A percentile compares a stretch with the other conserved stretches of the same genome.
phyloP scores from a whole-genome alignment of 2,888 invertebrate genomes.

The Polymixis flavicincta region DNA sequence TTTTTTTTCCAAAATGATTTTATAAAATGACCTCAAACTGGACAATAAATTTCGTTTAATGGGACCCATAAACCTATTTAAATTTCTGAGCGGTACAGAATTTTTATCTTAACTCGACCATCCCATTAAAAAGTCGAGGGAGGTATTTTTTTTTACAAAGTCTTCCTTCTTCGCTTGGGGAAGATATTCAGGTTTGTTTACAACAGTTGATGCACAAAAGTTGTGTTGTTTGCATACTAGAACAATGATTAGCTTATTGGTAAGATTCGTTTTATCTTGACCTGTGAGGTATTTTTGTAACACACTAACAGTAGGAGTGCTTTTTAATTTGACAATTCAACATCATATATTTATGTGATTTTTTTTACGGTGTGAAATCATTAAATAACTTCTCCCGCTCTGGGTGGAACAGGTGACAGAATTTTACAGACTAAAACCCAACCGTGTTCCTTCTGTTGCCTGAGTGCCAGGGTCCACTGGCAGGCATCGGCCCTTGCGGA shows the following conservation, averaged over 20 bases:
- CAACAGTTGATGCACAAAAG: neutral
- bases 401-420: no score
- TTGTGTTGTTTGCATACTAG: neutral
- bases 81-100: slow-evolving; percentile 47
- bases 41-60: slow-evolving; percentile 56
- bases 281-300: no score
- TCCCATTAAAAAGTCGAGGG: slow-evolving; percentile 52
- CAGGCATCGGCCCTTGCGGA: no score
- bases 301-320: no score
- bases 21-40: slow-evolving; percentile 22
- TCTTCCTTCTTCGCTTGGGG: neutral
- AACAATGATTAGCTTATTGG: neutral
- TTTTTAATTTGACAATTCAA: no score
- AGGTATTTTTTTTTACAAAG: slow-evolving; percentile 20
- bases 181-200: slow-evolving; percentile 21
- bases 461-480: no score
- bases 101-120: slow-evolving; percentile 57
- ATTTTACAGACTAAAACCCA: no score
- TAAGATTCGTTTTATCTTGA: neutral
- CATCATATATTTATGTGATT: no score
- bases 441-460: no score
- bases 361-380: no score
- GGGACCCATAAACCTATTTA: slow-evolving; percentile 55
- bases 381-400: no score
- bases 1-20: slow-evolving; percentile 25